These are phyloP conservation scores for Caenorhabditis auriculariae DNA, from an alignment of 2,888 invertebrate genomes.

Conservation along the genomic window DNA sequence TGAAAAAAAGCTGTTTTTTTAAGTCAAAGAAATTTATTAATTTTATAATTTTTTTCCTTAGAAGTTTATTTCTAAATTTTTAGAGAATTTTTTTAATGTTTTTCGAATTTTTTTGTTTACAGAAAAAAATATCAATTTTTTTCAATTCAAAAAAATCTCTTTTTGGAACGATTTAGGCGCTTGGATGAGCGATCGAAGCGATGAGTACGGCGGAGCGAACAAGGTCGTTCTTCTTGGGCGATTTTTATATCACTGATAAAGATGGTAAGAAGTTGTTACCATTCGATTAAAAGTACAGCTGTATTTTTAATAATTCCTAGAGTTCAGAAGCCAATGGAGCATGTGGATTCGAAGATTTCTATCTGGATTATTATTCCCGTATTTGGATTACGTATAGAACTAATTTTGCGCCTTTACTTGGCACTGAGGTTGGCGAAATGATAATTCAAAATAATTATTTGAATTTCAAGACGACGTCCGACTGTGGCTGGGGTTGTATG, in stretches of 20 bases:
- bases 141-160: too few relatives aligned
- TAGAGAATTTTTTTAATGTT: too few relatives aligned
- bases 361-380: conserved; percentile 42
- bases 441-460: not conserved
- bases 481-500: conserved; percentile 94
- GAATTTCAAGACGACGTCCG: conserved; percentile 74
- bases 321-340: conserved; percentile 3
- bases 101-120: too few relatives aligned
- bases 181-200: conserved; percentile 36
- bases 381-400: conserved; percentile 75
- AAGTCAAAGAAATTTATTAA: too few relatives aligned
- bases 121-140: too few relatives aligned
- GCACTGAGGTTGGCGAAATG: conserved; percentile 8
- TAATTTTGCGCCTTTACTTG: conserved; percentile 35
- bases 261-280: conserved; percentile 10
- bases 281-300: not conserved
- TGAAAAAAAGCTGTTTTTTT: too few relatives aligned
- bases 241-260: conserved; percentile 16
- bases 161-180: too few relatives aligned
- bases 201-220: conserved; percentile 31
- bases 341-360: conserved; percentile 34
- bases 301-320: not conserved
- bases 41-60: too few relatives aligned
- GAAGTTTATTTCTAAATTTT: too few relatives aligned
- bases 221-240: conserved; percentile 28